Base-by-base conservation (phyloP, 2,888 invertebrate genomes). In the Oxystoma pomonae region DNA sequence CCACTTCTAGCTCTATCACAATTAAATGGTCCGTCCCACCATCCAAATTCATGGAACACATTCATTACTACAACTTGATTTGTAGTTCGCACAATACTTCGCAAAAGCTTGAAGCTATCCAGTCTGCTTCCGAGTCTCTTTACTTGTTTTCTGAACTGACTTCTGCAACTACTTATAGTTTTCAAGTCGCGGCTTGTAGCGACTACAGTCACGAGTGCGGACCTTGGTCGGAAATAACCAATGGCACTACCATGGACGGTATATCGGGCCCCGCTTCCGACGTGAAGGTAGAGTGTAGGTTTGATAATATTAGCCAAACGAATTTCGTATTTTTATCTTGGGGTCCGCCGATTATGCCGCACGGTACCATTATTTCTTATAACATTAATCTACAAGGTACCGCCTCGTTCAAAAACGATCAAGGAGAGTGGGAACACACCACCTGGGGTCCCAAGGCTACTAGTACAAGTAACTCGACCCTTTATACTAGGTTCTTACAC, bases 201-300 rank as follows among this genome's bases (percentile, higher is more conserved):
- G 89, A 92, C 70, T 89, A 87, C 72, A 90, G 90, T 0, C 84
- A 85, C 69, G 81, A 83, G 52, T 95, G 94, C 75, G 92, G 93
- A 0, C 84, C 87, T 12, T 91, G 90, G 89, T 94, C 94, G 0
- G 83, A 85, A 35, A 83, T 86, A 70, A 90, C 91, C 67, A 89
- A 90, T 74, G 94, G 91, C 0, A 90, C 90, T 0, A 94, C 94
- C 0, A 84, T 92, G 81, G 94, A 94, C 77, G 94, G 94, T 1
- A 87, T 86, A 16, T 87, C 93, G 0, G 88, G 90, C 55, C 86
- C 88, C 63, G 93, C 93, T 0, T 84, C 84, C 66, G 86, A 90
- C 74, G 83, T 92, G 0, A 79, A 81, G 3, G 84, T 90, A 0
- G 80, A 82, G n/a, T 94, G 94, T 75, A 81, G 82, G 68, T 86